Base-by-base conservation (phyloP, 2,888 invertebrate genomes). In the Trichogramma dendrolimi region DNA sequence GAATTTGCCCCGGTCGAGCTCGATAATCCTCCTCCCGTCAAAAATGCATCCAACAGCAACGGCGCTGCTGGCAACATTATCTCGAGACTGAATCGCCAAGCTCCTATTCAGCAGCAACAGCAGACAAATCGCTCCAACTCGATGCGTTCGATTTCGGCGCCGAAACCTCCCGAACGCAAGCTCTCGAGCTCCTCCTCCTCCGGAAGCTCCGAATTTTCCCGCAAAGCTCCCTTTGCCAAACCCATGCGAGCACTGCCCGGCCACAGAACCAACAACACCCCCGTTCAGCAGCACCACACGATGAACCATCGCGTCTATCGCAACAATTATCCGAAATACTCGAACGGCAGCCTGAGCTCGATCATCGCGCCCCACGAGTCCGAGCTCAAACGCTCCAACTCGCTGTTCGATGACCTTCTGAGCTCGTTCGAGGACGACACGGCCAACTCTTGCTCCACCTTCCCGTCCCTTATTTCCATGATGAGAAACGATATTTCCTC, bases 351-450 rank as follows among this genome's bases (percentile, higher is more conserved):
- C 56, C 64, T 77, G 6, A 75, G 69, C 61, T 77, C 77, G 2
- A 74, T 75, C 55, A 66, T 75, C 2, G 74, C 74, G 52, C 75
- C 75, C 57, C 67, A 67, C 51, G 77, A 77, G 46, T 39, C 69
- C 27, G 75, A 75, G 52, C 67, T 72, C n/a, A 76, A 77, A 58
- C 71, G 75, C 43, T 75, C 77, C 53, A 74, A 73, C 58, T 77
- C 73, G 1, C 64, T 75, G 64, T 82, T 87, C 66, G 88, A 88
- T 72, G 87, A 88, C 76, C 84, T 88, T 72, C 85, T 87, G 79
- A 85, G 85, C 69, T 84, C 86, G 66, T 87, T 87, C 73, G 87
- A 87, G 69, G 87, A 87, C 70, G 85, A 87, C 72, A 81, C 76
- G 55, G 77, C 78, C 67, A 65, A 60, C 50, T 56, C 85, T 73